phyloP scores from a whole-genome alignment of 1,140 invertebrate genomes.

The Megalopta genalis region DNA sequence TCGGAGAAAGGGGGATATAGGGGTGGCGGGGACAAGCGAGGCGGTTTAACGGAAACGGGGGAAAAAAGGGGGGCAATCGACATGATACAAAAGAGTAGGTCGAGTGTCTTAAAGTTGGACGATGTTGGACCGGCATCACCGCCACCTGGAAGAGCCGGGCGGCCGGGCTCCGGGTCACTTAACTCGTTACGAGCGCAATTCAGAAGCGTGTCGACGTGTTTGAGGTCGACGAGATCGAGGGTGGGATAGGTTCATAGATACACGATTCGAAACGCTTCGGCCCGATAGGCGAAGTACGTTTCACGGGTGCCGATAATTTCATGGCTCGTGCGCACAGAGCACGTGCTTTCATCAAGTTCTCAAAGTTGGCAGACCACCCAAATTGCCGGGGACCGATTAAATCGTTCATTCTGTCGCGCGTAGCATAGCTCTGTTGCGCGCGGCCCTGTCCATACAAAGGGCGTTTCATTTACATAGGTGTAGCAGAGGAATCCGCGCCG shows the following conservation, averaged over 20 bases:
- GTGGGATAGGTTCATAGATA: conserved; percentile 44
- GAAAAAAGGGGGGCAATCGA: background rate
- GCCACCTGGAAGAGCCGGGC: conserved; percentile 18
- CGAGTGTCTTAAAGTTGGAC: conserved; percentile 37
- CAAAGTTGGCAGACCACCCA: conserved; percentile 57
- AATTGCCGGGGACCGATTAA: conserved; percentile 60
- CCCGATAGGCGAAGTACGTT: conserved; percentile 51
- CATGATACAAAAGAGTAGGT: conserved; percentile 20
- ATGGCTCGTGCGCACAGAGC: conserved; percentile 52
- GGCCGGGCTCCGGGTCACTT: conserved; percentile 40
- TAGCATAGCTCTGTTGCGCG: conserved; percentile 36
- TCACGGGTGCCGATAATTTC: conserved; percentile 56
- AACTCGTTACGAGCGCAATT: conserved; percentile 52
- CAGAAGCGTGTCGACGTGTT: conserved; percentile 47
- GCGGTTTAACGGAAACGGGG: background rate
- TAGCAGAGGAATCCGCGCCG: background rate
- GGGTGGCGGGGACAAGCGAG: background rate
- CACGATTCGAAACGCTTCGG: conserved; percentile 42
- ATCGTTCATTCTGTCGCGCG: conserved; percentile 55
- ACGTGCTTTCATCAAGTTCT: conserved; percentile 59
- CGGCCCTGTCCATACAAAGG: conserved; percentile 37
- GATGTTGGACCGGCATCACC: no score
- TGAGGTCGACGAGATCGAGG: conserved; percentile 32
- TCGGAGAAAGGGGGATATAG: no score
- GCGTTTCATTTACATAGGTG: conserved; percentile 33